Percentiles rank a stretch among this genome's conserved stretches.
Evolutionary conservation across 2,113 vertebrate species (phyloP).

Genomic region (Caracal caracal): DNA sequence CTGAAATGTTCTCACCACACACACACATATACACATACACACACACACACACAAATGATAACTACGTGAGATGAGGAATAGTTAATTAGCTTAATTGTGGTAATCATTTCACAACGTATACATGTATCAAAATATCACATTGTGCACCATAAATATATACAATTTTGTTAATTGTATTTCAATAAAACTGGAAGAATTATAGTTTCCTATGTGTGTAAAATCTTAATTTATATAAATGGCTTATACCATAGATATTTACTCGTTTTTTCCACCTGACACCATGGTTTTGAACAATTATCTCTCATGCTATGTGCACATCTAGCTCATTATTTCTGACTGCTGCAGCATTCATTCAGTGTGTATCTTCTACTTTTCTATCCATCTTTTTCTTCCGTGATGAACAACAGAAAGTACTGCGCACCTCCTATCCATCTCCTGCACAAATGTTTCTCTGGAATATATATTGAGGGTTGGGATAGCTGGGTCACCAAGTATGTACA

Average conservation of each 20-base stretch:
- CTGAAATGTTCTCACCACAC: background rate
- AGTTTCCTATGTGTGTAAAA: background rate
- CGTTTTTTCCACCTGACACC: background rate
- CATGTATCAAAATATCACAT: background rate
- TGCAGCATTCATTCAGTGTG: background rate
- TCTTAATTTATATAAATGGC: background rate
- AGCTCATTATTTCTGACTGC: background rate
- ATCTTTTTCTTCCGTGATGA: background rate
- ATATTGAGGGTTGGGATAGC: background rate
- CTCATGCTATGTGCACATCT: background rate
- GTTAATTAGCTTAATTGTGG: background rate
- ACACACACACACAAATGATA: background rate
- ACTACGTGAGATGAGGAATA: background rate
- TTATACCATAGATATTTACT: background rate
- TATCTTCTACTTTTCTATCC: background rate
- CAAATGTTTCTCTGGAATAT: background rate
- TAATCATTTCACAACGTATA: background rate
- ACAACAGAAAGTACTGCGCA: background rate
- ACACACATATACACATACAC: background rate
- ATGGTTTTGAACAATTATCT: background rate
- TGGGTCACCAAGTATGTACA: too few species aligned
- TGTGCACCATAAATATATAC: background rate
- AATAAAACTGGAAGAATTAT: background rate
- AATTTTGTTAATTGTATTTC: background rate
- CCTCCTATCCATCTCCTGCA: background rate